Evolutionary conservation across 2,113 vertebrate species (phyloP), one percentile per base, ranked within the genome.

Genomic region (Hydrolagus affinis): DNA sequence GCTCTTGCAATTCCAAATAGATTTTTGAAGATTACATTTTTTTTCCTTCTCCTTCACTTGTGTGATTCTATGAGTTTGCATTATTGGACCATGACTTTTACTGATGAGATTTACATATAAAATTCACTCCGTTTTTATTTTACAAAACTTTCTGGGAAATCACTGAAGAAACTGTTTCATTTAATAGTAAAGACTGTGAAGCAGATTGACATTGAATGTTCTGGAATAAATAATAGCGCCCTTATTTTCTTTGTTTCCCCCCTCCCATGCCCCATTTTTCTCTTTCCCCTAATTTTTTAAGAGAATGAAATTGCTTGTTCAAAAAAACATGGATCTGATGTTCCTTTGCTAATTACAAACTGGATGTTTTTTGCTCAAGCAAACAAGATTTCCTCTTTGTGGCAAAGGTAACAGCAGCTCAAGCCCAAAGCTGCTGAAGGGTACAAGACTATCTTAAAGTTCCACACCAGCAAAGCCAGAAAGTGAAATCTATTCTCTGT

Each of bases 321-420:
- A 28, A 83, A 44, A 44, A 83, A 66, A 66, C 32, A 23, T 64
- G 28, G 78, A 83, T 83, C 17, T 21, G 19, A 44, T 44, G 44
- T 44, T 44, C 44, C 44, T 44, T 44, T 44, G 44, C 44, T 44
- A 1, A 44, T 44, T 44, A 44, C 44, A 64, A 83, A 83, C 19
- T 66, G n/a, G 77, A 23, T 80, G 77, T 83, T 66, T 83, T 60
- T 32, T 30, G 30, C 60, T 12, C 21, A 32, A 11, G 23, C 30
- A 32, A 66, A 83, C 62, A 83, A 19, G 62, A 66, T 62, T 66
- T 68, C 60, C 25, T 83, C 66, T 72, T 83, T 64, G 62, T 23
- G 66, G 78, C 78, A 68, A 83, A 62, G 62, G 23, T 66, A 68
- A 32, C 25, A 83, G 78, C 78, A 83, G 28, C 25, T 83, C 15